Conservation (phyloP, 2,888 invertebrate species). For the Germaria angustata region DNA sequence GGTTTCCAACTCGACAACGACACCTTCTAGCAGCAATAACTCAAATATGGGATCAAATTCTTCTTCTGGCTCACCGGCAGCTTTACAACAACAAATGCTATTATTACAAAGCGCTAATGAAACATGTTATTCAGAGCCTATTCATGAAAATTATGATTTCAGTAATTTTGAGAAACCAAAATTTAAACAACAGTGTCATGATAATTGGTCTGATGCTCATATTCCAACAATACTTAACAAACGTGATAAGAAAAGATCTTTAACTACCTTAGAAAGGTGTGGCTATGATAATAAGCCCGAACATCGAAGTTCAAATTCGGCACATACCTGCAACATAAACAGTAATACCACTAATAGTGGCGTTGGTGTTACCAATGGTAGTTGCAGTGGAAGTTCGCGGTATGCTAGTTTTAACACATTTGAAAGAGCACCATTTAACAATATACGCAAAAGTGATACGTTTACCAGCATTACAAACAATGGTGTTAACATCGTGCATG, state of each 20-base stretch:
- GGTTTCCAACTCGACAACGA: conserved; percentile 68
- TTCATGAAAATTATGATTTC: conserved; percentile 79
- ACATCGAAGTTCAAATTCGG: conserved; percentile 78
- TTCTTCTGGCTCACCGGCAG: conserved; percentile 70
- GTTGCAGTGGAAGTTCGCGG: conserved; percentile 66
- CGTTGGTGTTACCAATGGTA: conserved; percentile 53
- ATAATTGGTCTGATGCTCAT: conserved; percentile 70
- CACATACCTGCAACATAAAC: conserved; percentile 75
- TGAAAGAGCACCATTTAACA: conserved; percentile 72
- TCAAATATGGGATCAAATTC: conserved; percentile 62
- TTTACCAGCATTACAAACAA: conserved; percentile 73
- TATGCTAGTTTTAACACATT: conserved; percentile 78
- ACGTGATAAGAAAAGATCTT: conserved; percentile 65
- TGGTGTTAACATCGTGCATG: conserved; percentile 45
- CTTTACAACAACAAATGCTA: conserved; percentile 74
- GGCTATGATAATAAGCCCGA: conserved; percentile 76
- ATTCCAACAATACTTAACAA: conserved; percentile 39
- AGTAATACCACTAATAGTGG: conserved; percentile 30
- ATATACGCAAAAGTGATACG: conserved; percentile 79
- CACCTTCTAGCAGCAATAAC: conserved; percentile 67
- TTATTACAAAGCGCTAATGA: conserved; percentile 71
- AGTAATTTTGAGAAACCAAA: conserved; percentile 84
- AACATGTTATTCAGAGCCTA: conserved; percentile 79
- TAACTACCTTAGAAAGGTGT: conserved; percentile 71
- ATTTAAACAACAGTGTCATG: conserved; percentile 72